phyloP scores from a whole-genome alignment of 2,113 vertebrate species.

The Geococcyx californianus region DNA sequence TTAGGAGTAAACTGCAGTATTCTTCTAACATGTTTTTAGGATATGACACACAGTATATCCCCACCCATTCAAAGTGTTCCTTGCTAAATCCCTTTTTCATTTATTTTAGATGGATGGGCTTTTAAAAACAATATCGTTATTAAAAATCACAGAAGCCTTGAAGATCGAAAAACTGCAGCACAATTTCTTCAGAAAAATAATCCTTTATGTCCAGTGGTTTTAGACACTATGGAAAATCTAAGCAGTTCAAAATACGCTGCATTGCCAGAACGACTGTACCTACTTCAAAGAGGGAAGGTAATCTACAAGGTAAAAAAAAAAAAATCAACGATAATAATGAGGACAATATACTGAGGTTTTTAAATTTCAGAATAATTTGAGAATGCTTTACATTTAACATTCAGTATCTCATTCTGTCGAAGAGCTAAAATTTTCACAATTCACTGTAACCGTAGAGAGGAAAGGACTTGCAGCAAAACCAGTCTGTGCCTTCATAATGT shows the following conservation, averaged over 20 bases:
- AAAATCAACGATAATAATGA: neutral
- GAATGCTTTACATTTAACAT: neutral
- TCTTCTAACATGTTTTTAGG: neutral
- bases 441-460: neutral
- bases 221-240: slow-evolving; percentile 86
- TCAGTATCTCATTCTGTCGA: neutral
- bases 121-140: slow-evolving; percentile 90
- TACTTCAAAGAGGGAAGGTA: slow-evolving; percentile 85
- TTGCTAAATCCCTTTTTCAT: neutral
- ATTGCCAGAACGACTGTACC: slow-evolving; percentile 87
- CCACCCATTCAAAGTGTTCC: neutral
- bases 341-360: neutral
- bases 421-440: neutral
- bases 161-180: slow-evolving; percentile 85
- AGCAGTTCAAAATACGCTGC: slow-evolving; percentile 84
- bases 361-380: neutral
- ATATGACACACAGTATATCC: neutral
- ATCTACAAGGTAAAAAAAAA: slow-evolving; percentile 86
- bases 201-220: slow-evolving; percentile 87
- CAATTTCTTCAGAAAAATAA: slow-evolving; percentile 76
- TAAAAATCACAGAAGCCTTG: slow-evolving; percentile 82
- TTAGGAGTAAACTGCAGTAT: neutral
- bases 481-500: neutral
- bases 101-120: slow-evolving; percentile 87
- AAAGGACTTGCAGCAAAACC: neutral